Evolutionary conservation across 2,888 invertebrate species (phyloP), one percentile per base, ranked within the genome.

Genomic region (Chesias legatella): DNA sequence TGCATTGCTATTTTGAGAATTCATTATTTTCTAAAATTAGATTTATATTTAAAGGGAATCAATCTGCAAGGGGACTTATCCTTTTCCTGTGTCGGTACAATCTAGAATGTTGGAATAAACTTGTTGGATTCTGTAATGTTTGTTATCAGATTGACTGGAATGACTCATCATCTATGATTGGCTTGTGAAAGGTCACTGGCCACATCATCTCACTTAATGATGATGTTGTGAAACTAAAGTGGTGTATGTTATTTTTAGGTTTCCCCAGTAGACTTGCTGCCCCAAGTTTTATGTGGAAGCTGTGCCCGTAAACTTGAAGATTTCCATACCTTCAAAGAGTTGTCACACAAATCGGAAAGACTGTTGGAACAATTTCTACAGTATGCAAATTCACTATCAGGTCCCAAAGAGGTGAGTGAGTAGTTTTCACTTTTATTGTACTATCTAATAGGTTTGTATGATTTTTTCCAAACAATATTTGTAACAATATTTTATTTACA

Each of bases 301-400:
- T 95, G 95, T 85, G 91, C 91, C 59, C 91, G 91, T 66, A 94
- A 94, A 73, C 88, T 95, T 63, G 93, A 94, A 73, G 91, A 92
- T 48, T 91, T 94, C 62, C 92, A 92, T 78, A 92, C 92, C 64
- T 95, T 95, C 89, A 92, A 92, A 76, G 92, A 93, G 71, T 88
- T 91, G 57, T 92, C 95, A 67, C 91, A 91, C 62, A 94, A 93
- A 78, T 92, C 94, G 30, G 93, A 95, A 79, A 89, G 91, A 64
- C 90, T 94, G 58, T 89, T 95, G 70, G 92, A 92, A 81, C 92
- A 93, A 81, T 94, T 93, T 88, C 82, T 95, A 65, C 90, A 91
- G 61, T 93, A 92, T 83, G 91, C 94, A 46, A 91, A 92, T 78
- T 91, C 92, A 75, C 85, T 90, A 57, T 89, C 85, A 71, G 92